These are phyloP conservation scores for Horisme vitalbata DNA, from an alignment of 2,888 invertebrate genomes.

Conservation along the genomic window DNA sequence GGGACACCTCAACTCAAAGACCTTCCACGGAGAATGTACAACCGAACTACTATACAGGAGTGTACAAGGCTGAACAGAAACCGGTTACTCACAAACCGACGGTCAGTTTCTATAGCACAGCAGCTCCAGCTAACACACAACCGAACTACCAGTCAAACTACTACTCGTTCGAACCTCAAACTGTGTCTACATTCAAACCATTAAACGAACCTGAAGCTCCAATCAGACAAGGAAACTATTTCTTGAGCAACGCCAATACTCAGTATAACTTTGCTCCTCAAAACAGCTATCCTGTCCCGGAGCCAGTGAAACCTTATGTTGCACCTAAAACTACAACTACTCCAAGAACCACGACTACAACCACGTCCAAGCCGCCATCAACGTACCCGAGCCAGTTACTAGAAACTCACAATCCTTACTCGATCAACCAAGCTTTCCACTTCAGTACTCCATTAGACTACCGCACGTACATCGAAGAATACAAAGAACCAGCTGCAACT, in stretches of 20 bases:
- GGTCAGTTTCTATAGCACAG: conserved; percentile 63
- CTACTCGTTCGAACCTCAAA: conserved; percentile 73
- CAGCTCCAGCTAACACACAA: conserved; percentile 40
- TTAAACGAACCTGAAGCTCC: conserved; percentile 50
- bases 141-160: conserved; percentile 53
- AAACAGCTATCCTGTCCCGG: conserved; percentile 36
- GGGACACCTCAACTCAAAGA: conserved; percentile 47
- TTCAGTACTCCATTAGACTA: conserved; percentile 76
- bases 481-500: conserved; percentile 56
- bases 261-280: conserved; percentile 51
- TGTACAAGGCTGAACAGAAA: conserved; percentile 46
- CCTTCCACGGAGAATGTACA: conserved; percentile 32
- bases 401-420: conserved; percentile 77
- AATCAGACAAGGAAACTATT: conserved; percentile 59
- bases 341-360: conserved; percentile 43
- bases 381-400: conserved; percentile 68
- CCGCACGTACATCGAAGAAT: conserved; percentile 67
- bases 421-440: conserved; percentile 77
- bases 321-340: conserved; percentile 52
- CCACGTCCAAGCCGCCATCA: conserved; percentile 60
- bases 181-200: conserved; percentile 60
- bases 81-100: conserved; percentile 67
- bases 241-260: conserved; percentile 50
- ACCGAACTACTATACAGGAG: conserved; percentile 32
- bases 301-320: conserved; percentile 46